These are phyloP conservation scores for Actias luna DNA, from an alignment of 2,888 invertebrate genomes.

Conservation along the genomic window DNA sequence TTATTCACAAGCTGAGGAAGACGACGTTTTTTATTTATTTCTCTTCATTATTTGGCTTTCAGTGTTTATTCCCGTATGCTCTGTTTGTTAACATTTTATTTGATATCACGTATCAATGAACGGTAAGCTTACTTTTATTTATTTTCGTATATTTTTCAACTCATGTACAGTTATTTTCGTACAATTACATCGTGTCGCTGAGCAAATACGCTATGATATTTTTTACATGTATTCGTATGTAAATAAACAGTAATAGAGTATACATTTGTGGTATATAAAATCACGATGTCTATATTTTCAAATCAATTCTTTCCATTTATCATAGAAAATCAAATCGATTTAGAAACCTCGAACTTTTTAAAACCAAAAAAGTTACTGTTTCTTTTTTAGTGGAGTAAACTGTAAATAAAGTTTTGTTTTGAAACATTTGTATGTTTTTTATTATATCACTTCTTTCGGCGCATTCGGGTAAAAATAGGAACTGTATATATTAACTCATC, in stretches of 20 bases:
- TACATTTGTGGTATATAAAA: too few relatives aligned
- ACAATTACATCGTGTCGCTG: background rate
- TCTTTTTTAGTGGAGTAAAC: too few relatives aligned
- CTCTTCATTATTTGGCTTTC: conserved; percentile 40
- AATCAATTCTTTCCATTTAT: too few relatives aligned
- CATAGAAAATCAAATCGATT: too few relatives aligned
- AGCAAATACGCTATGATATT: background rate
- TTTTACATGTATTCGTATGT: background rate
- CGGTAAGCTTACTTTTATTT: conserved; percentile 29
- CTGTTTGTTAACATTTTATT: conserved; percentile 38
- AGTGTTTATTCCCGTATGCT: conserved; percentile 34
- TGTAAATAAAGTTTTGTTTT: too few relatives aligned
- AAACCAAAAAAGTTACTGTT: too few relatives aligned
- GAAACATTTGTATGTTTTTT: too few relatives aligned
- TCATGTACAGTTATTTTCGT: conserved; percentile 19
- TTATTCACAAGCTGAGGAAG: conserved; percentile 33
- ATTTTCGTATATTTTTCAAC: conserved; percentile 37
- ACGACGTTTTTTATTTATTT: conserved; percentile 50
- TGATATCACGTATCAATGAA: conserved; percentile 30
- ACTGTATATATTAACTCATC: too few relatives aligned
- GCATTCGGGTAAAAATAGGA: too few relatives aligned
- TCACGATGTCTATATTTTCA: too few relatives aligned
- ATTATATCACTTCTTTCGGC: too few relatives aligned
- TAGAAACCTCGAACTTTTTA: too few relatives aligned
- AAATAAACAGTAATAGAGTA: background rate